A percentile compares a stretch with the other conserved stretches of the same genome.
Conservation (phyloP, 2,797 vertebrate genomes). For the Anas bernieri region DNA sequence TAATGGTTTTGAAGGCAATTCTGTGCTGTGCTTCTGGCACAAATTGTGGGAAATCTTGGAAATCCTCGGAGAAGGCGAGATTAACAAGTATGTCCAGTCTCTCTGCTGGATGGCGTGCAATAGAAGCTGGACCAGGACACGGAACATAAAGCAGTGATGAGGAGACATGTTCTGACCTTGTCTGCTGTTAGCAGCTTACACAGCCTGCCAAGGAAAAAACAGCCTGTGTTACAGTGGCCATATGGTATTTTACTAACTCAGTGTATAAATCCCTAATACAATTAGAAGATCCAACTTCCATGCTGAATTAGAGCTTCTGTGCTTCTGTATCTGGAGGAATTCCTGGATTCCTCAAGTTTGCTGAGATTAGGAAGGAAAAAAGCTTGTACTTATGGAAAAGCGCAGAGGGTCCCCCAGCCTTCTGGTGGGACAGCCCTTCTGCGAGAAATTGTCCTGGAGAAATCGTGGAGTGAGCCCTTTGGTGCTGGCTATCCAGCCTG, state of each 20-base stretch:
- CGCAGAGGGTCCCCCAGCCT: not conserved
- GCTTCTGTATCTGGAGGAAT: slow-evolving; percentile 13
- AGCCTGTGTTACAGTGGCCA: slow-evolving; percentile 27
- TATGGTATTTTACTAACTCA: slow-evolving; percentile 47
- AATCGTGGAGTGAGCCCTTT: not conserved
- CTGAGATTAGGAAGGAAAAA: not conserved
- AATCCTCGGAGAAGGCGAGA: slow-evolving; percentile 4
- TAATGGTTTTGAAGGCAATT: not conserved
- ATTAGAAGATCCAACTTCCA: slow-evolving; percentile 55
- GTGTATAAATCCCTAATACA: slow-evolving; percentile 65
- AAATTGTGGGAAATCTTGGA: not conserved
- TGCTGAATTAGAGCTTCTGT: slow-evolving; percentile 14
- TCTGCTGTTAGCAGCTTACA: slow-evolving; percentile 59
- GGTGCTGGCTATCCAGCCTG: not conserved
- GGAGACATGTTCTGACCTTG: slow-evolving; percentile 54
- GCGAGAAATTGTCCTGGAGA: not conserved
- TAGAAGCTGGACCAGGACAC: slow-evolving; percentile 14
- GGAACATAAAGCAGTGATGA: slow-evolving; percentile 32
- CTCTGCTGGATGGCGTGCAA: not conserved
- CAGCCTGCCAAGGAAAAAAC: slow-evolving; percentile 33
- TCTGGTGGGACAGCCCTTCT: not conserved
- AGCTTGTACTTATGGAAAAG: not conserved
- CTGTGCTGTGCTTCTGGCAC: not conserved
- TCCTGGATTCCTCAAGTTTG: not conserved
- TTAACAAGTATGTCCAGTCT: not conserved